phyloP scores from a whole-genome alignment of 1,140 invertebrate genomes.

The Drosophila sulfurigaster region DNA sequence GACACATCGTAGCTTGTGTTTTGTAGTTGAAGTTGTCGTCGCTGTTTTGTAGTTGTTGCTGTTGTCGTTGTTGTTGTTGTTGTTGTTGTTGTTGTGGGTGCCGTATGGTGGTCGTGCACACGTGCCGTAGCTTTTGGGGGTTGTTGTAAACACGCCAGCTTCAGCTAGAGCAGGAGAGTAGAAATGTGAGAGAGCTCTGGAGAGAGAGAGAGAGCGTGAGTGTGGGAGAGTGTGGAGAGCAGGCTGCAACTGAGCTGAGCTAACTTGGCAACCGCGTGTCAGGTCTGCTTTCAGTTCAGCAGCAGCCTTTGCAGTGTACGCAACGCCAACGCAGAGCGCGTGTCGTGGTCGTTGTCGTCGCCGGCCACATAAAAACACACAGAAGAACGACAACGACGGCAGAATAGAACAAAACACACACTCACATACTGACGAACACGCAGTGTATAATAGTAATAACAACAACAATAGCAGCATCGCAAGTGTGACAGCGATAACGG shows the following conservation, averaged over 20 bases:
- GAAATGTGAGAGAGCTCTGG: background rate
- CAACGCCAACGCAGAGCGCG: conserved; percentile 60
- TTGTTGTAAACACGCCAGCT: conserved; percentile 1
- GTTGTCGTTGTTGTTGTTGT: conserved; percentile 20
- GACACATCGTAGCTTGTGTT: background rate
- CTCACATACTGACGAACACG: background rate
- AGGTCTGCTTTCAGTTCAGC: conserved; percentile 66
- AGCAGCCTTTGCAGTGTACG: conserved; percentile 69
- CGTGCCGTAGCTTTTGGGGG: conserved; percentile 40
- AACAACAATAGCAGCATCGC: background rate
- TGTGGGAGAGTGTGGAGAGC: background rate
- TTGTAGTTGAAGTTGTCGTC: conserved; percentile 4
- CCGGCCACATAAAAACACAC: conserved; percentile 40
- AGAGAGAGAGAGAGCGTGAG: background rate
- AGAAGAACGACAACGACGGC: conserved; percentile 48
- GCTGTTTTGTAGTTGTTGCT: conserved; percentile 16
- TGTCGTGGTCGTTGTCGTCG: conserved; percentile 58
- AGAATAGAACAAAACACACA: conserved; percentile 10
- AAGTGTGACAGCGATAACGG: conserved; percentile 23
- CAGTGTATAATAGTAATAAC: conserved; percentile 28
- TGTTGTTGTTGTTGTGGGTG: conserved; percentile 46
- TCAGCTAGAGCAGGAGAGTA: background rate
- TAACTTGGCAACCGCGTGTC: conserved; percentile 62
- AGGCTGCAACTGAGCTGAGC: conserved; percentile 42
- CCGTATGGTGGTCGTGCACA: conserved; percentile 43